Evolutionary conservation across 2,888 invertebrate genomes (phyloP).

Genomic region (Meandrusa payeni): DNA sequence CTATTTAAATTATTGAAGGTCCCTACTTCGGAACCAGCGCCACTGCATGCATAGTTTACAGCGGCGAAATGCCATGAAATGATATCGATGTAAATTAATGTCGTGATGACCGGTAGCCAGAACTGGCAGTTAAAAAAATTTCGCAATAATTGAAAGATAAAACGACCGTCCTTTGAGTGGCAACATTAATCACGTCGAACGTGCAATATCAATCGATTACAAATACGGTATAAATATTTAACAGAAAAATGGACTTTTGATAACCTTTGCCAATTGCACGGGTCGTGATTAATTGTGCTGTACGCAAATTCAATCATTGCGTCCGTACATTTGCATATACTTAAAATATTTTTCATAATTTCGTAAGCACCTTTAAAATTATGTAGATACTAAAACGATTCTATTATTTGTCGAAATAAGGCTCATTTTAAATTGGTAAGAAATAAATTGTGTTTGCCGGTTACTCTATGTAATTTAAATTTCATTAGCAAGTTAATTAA

Average conservation of each 20-base stretch:
- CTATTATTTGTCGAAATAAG: background rate
- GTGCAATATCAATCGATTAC: background rate
- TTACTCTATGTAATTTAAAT: conserved; percentile 10
- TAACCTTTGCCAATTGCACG: conserved; percentile 14
- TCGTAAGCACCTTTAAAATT: background rate
- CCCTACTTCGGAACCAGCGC: too few species aligned
- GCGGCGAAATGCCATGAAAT: too few species aligned
- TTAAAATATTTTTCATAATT: conserved; percentile 8
- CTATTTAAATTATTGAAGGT: too few species aligned
- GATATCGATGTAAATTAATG: too few species aligned
- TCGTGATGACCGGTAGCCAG: too few species aligned
- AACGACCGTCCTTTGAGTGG: too few species aligned
- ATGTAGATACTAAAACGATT: background rate
- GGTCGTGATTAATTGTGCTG: conserved; percentile 15
- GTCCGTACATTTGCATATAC: conserved; percentile 11
- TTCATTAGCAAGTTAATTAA: conserved; percentile 15
- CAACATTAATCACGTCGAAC: too few species aligned
- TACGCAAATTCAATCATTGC: conserved; percentile 15
- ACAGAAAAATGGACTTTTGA: conserved; percentile 8
- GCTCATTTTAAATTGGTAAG: background rate
- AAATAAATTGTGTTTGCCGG: background rate
- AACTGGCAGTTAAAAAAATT: too few species aligned
- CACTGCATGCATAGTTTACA: too few species aligned
- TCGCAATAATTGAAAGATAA: too few species aligned
- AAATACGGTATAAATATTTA: conserved; percentile 15